These are phyloP conservation scores for Spongilla lacustris DNA, from an alignment of 37 sponge, comb jelly and placozoan genomes.

Conservation along the genomic window DNA sequence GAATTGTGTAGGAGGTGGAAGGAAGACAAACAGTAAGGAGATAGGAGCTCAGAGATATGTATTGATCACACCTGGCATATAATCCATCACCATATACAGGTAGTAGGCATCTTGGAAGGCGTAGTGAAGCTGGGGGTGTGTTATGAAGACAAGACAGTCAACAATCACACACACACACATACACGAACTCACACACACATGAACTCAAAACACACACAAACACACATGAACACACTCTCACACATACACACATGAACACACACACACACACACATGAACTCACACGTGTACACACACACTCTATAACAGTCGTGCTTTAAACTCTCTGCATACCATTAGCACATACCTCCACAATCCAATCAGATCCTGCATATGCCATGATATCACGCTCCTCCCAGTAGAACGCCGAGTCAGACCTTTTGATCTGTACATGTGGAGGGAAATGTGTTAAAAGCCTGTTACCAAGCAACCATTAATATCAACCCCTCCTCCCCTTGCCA, in stretches of 20 bases:
- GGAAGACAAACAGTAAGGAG: no score
- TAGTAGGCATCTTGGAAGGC: constrained; percentile 92
- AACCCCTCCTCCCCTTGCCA: no score
- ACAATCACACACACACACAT: not conserved
- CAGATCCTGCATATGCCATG: constrained; percentile 90
- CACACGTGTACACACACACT: no score
- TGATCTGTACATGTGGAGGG: constrained; percentile 54
- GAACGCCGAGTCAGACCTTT: constrained; percentile 96
- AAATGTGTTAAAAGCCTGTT: not conserved
- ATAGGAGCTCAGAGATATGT: no score
- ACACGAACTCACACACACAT: no score
- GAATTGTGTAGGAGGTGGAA: no score
- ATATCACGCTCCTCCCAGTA: constrained; percentile 99
- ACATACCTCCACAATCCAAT: constrained; percentile 89
- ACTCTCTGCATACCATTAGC: no score
- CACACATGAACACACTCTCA: not conserved
- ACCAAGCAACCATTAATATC: no score
- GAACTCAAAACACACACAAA: not conserved
- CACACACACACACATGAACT: no score
- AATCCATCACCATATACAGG: constrained; percentile 99
- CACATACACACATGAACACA: no score
- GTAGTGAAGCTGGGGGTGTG: constrained; percentile 71
- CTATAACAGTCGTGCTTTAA: not conserved
- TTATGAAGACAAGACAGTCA: constrained; percentile 3
- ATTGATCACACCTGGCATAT: constrained; percentile 82